Base-by-base conservation (phyloP, 2,888 invertebrate genomes). In the Lepetodrilus schrolli region DNA sequence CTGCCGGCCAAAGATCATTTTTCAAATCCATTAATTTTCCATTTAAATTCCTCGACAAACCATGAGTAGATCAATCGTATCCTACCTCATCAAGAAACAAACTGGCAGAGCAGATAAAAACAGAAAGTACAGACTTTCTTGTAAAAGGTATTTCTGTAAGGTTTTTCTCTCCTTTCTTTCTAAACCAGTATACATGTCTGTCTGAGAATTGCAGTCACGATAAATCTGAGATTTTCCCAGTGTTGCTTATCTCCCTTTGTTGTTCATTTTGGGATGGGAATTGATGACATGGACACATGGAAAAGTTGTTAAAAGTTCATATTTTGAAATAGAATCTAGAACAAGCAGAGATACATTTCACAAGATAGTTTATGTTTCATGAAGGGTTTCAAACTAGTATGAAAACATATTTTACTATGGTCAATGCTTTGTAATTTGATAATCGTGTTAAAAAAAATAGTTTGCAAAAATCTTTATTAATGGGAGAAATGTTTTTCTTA, bases 201-300 rank as follows among this genome's bases (percentile, higher is more conserved):
- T 43, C 43, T 43, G n/a, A 43, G 43, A 43, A 43, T 43, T 13
- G 13, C 13, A 17, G 43, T 43, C 43, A 13, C 43, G 17, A 43
- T 43, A 43, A 43, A 43, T 43, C 43, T 17, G n/a, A 43, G 17
- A 4, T 17, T 17, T 43, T 3, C 43, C 17, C 43, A 13, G n/a
- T 10, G 17, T 43, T n/a, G 43, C 30, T 58, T 58, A 58, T 58
- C 58, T 30, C 58, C 58, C 58, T 58, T 58, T 58, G 58, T 58
- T 1, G 58, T 34, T 2, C 5, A 43, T 17, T 17, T 17, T 10
- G n/a, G 17, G 13, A 13, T 17, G 0, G 17, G 43, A 43, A 2
- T 8, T 43, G 43, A 43, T 13, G 43, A 10, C 43, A 43, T 43
- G 4, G 17, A 13, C 43, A 43, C n/a, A 43, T 43, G 43, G 8